Evolutionary conservation across 1,140 invertebrate species (phyloP), one percentile per base, ranked within the genome.

Genomic region (Drosophila sechellia): DNA sequence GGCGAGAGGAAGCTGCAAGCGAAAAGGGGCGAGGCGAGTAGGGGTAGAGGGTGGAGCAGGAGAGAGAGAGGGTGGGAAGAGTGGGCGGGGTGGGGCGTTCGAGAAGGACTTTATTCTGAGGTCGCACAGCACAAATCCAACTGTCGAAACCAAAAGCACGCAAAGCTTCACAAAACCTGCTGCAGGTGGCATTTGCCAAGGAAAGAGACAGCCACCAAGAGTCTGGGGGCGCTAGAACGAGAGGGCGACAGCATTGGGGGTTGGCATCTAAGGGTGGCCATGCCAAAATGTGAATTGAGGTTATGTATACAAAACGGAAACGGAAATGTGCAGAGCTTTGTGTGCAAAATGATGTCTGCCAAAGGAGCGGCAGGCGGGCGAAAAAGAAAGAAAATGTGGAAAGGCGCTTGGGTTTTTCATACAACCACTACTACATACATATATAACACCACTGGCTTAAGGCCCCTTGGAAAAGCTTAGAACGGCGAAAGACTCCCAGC

Each of bases 231-330:
- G 35, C 20, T 2, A 48, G 12, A 22, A 22, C n/a, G 40, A 13
- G 45, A 46, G 6, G 34, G 40, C 5, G 8, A 0, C 15, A 27
- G 12, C 63, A 20, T 46, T 56, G 15, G 39, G 42, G 56, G 56
- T 27, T 56, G 52, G 48, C 71, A 64, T 49, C 76, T 75, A 77
- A 68, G 61, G 63, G 73, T 76, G 42, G 81, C 79, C 75, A 57
- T 69, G 80, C 72, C 80, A 83, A 83, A 83, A 83, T 84, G 83
- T 87, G 83, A 87, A 86, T 87, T 86, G 83, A 86, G 83, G 83
- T 83, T 86, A 87, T 86, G 83, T 86, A 87, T 86, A 86, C 83
- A 86, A 86, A 87, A 87, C 79, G 83, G 83, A 86, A 86, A 86
- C 83, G 83, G 83, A 86, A 87, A 87, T 84, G 83, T 87, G 83